Percentiles rank a stretch among this genome's conserved stretches.
phyloP scores from a whole-genome alignment of 2,888 invertebrate genomes.

The Timema cristinae region DNA sequence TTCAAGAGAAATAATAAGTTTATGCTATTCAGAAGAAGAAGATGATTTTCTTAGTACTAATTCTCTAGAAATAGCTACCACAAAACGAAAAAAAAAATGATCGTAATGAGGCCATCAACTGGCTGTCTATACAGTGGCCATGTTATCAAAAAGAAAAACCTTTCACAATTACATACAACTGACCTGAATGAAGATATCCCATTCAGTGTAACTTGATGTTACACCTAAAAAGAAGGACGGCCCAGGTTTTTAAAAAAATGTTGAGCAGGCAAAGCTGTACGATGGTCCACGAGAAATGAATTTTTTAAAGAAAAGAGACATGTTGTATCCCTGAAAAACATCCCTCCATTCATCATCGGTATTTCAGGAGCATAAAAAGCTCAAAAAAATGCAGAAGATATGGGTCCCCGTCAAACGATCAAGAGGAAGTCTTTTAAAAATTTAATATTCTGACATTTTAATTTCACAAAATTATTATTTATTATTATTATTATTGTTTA shows the following conservation, averaged over 20 bases:
- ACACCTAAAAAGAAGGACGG: background rate
- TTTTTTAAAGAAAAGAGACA: too few species aligned
- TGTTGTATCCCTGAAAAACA: background rate
- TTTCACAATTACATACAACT: too few species aligned
- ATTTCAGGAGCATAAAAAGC: background rate
- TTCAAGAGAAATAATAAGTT: background rate
- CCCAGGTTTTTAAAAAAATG: background rate
- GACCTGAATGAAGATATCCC: too few species aligned
- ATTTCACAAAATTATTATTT: too few species aligned
- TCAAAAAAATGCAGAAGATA: background rate
- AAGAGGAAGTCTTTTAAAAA: too few species aligned
- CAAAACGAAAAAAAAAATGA: background rate
- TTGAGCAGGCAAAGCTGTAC: too few species aligned
- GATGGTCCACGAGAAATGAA: too few species aligned
- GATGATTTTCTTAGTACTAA: background rate
- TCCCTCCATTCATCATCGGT: conserved; percentile 5
- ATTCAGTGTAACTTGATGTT: background rate
- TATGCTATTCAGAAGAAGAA: background rate
- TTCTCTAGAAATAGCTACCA: background rate
- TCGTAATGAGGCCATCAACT: conserved; percentile 1
- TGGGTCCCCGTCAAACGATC: background rate
- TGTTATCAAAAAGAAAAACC: too few species aligned
- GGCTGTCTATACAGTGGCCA: conserved; percentile 1
- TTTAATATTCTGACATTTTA: too few species aligned
- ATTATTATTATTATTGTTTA: too few species aligned